Evolutionary conservation across 2,113 vertebrate species (phyloP), one percentile per base, ranked within the genome.

Genomic region (Onychostoma macrolepis): DNA sequence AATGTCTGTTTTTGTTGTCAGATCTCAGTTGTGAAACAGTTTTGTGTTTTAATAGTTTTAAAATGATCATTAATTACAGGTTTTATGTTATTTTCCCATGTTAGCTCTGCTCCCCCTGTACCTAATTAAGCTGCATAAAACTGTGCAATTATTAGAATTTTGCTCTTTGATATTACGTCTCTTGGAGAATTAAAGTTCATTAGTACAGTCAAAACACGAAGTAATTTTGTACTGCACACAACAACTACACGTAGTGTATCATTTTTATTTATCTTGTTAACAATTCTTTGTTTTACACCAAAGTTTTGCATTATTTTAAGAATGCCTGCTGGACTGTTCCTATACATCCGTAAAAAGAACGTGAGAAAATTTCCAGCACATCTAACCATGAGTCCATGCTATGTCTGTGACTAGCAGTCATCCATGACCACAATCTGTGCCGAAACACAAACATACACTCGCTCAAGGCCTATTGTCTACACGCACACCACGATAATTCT

Each of bases 321-420:
- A 12, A 26, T 26, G 38, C 38, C 24, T 24, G 4, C 72, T 76
- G n/a, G 38, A 76, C n/a, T 48, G 3, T 13, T 45, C 2, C n/a
- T 65, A 9, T 24, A 19, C 28, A 50, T 69, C 7, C 1, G 56
- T n/a, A n/a, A 58, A n/a, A 24, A 19, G 76, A 87, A 85, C 86
- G 90, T 94, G 93, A 93, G 93, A 94, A 94, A 91, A 89, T 89
- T 85, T 75, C 90, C 89, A 93, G 87, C 89, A 72, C 78, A 81
- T 88, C 33, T 72, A 45, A 76, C 41, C 43, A 86, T 89, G 90
- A 91, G 77, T 90, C 91, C 88, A 89, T 90, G 84, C 84, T 89
- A 91, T 89, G 90, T 93, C 93, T 94, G 91, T 93, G 92, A 92
- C 92, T 85, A 92, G 92, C 93, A 93, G 87, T 94, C 94, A 94